Conservation (phyloP, 35 echinoderm and acorn worm genomes). For the Strongylocentrotus purpuratus region DNA sequence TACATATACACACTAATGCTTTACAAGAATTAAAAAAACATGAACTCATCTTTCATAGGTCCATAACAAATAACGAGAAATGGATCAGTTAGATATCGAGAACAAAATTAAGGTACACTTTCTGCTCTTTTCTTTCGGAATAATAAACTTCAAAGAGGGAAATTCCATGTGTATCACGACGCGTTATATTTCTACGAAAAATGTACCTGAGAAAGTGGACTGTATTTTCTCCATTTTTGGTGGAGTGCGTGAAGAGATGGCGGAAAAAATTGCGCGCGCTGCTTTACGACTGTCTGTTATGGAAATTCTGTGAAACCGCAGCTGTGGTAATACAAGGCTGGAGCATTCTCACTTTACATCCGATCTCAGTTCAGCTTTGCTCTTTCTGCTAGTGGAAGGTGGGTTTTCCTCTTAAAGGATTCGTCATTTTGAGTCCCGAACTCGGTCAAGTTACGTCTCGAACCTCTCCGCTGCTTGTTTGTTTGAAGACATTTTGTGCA, state of each 20-base stretch:
- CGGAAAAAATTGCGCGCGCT: not conserved
- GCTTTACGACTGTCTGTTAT: not conserved
- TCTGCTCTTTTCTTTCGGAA: too few relatives aligned
- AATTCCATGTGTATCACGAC: not conserved
- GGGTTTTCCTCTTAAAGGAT: not conserved
- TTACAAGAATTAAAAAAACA: too few relatives aligned
- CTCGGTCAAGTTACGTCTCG: not conserved
- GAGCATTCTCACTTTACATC: not conserved
- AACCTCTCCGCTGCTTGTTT: not conserved
- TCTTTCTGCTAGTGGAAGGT: not conserved
- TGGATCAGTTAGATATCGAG: too few relatives aligned
- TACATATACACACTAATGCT: not conserved
- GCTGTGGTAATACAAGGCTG: not conserved
- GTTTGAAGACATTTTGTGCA: not conserved
- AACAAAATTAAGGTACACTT: too few relatives aligned
- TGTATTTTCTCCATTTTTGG: not conserved
- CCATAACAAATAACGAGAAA: too few relatives aligned
- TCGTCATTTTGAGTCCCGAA: not conserved
- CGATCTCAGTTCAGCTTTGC: not conserved
- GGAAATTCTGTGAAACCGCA: not conserved
- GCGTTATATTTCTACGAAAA: not conserved
- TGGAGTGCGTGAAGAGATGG: not conserved
- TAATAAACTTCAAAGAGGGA: not conserved
- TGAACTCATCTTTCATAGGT: too few relatives aligned
- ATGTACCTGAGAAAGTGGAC: not conserved